Evolutionary conservation across 1,140 invertebrate species (phyloP).

Genomic region (Zophobas morio): DNA sequence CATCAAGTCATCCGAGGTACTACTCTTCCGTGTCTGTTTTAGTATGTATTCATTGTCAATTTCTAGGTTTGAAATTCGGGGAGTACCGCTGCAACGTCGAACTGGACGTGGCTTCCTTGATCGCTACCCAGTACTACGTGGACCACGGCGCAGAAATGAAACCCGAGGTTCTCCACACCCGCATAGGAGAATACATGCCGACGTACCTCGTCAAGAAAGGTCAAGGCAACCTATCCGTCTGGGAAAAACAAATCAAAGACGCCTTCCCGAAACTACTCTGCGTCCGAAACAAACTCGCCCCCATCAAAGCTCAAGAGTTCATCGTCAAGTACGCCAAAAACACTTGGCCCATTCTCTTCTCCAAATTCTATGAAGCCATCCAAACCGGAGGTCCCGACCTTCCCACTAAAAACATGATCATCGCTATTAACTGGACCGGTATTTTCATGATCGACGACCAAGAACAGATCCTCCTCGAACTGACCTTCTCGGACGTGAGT

Average conservation of each 20-base stretch:
- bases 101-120: slow-evolving; percentile 88
- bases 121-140: slow-evolving; percentile 91
- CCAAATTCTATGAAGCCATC: slow-evolving; percentile 86
- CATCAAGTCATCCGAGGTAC: slow-evolving; percentile 83
- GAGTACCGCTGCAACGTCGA: slow-evolving; percentile 89
- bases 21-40: too few relatives aligned
- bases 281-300: slow-evolving; percentile 70
- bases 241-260: slow-evolving; percentile 79
- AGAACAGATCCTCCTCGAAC: slow-evolving; percentile 91
- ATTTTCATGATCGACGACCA: slow-evolving; percentile 92
- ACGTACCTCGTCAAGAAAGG: slow-evolving; percentile 79
- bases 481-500: slow-evolving; percentile 89
- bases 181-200: slow-evolving; percentile 87
- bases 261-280: slow-evolving; percentile 74
- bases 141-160: slow-evolving; percentile 81
- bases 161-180: slow-evolving; percentile 77
- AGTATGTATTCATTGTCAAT: too few relatives aligned
- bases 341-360: slow-evolving; percentile 95
- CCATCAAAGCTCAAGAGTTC: slow-evolving; percentile 83
- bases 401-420: slow-evolving; percentile 87
- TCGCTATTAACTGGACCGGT: slow-evolving; percentile 95
- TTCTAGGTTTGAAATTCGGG: slow-evolving; percentile 88
- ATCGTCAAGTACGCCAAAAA: slow-evolving; percentile 92
- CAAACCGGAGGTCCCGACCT: slow-evolving; percentile 84
- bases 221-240: slow-evolving; percentile 76